Evolutionary conservation across 2,888 invertebrate genomes (phyloP), one percentile per base, ranked within the genome.

Genomic region (Caenorhabditis angaria): DNA sequence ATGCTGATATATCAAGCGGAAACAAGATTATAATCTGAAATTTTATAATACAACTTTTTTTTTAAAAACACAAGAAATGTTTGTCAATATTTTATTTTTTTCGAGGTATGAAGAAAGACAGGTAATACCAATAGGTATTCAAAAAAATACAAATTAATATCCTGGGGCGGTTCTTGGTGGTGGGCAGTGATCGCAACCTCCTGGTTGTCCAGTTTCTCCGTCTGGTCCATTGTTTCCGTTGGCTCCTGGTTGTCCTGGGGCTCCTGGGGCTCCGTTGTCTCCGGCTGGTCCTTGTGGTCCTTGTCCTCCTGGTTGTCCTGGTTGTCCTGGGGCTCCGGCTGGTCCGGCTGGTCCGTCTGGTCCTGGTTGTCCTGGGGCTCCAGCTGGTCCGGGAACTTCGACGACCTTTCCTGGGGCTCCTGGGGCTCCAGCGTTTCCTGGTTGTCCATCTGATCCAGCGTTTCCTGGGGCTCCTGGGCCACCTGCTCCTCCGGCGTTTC

Each of bases 151-250:
- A 54, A 65, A 48, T 73, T 74, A 74, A 74, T 82, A 82, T 73
- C 82, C 82, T 65, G 82, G 81, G 35, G 81, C 79, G 55, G 82
- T 82, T 57, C 82, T 69, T 66, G 80, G 81, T 65, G 80, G 80
- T 65, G 81, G 80, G 78, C 81, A 82, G 76, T 82, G 81, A 65
- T 80, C 78, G 81, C 81, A 81, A 60, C 77, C 76, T 72, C 82
- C 83, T 64, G 73, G 78, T 61, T 66, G 67, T 65, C 83, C 83
- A 35, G 80, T 74, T 54, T 76, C 68, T 75, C 83, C 84, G 55
- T 79, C 77, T 55, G 78, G 65, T 74, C 74, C 74, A 28, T 74
- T 69, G 74, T 70, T 63, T 59, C 73, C 73, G 61, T 68, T 67
- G 68, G 65, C 68, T 68, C 73, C 73, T 73, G 73, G 73, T 59